Conservation (phyloP, 2,113 vertebrate species). For the Gadus macrocephalus region DNA sequence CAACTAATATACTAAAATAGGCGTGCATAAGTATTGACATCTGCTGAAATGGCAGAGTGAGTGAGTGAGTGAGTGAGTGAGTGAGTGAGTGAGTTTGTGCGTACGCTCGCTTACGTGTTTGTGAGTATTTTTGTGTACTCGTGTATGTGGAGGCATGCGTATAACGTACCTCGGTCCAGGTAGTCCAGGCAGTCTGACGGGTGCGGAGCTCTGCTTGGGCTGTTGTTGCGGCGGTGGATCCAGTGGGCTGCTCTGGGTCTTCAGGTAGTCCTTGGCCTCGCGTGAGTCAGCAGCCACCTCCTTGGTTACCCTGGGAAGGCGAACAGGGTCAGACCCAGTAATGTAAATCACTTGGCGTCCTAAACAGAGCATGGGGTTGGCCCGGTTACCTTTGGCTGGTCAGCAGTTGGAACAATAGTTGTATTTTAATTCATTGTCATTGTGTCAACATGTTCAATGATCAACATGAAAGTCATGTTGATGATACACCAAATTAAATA, state of each 20-base stretch:
- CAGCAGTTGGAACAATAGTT: no score
- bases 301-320: slow-evolving; percentile 80
- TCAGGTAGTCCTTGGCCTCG: slow-evolving; percentile 86
- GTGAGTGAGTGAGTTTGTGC: neutral
- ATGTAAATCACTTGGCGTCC: neutral
- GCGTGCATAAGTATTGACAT: no score
- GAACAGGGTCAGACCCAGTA: neutral
- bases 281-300: slow-evolving; percentile 86
- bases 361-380: neutral
- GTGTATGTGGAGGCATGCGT: neutral
- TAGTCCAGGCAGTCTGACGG: neutral
- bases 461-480: no score
- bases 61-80: no score
- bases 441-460: no score
- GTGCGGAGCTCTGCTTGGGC: neutral
- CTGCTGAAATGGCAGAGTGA: no score
- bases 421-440: no score
- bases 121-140: no score
- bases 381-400: no score
- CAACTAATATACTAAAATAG: no score
- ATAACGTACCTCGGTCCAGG: slow-evolving; percentile 63
- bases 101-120: no score
- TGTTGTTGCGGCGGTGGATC: slow-evolving; percentile 3
- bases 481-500: no score
- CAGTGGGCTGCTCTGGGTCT: slow-evolving; percentile 60